Base-by-base conservation (phyloP, 2,888 invertebrate genomes). In the Sminthurides aquaticus region DNA sequence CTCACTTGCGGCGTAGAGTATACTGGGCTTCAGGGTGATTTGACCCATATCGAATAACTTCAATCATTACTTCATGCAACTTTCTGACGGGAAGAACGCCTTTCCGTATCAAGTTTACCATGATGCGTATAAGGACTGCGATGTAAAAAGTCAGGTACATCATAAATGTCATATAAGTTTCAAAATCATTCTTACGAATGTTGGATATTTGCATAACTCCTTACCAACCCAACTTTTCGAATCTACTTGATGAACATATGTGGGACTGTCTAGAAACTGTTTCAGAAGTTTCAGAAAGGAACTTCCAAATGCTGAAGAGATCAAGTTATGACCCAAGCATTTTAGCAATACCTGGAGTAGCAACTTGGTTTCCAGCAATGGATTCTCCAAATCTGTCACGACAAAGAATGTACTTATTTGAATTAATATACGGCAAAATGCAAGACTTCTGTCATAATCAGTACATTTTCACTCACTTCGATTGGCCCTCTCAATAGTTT, bases 1-100 rank as follows among this genome's bases (percentile, higher is more conserved):
- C 64, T 62, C 68, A 72, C 73, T 67, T 59, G 22, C 64, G 64
- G 8, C 73, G 63, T 3, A 73, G 63, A 11, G 49, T 56, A 1
- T 63, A 48, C 52, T 71, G 66, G 5, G 66, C 66, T 11, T 11
- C 49, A 15, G 67, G 67, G 60, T 67, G 62, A 26, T 66, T 49
- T 1, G 73, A 73, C 1, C 68, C 71, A 34, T 68, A 67, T 27
- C 18, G 57, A 43, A 74, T 71, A 2, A 67, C 67, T 2, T 49
- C 60, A 18, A 67, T 68, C 8, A 72, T 28, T 27, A 66, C 66
- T 48, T 60, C 49, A 22, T 27, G 49, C 5, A 57, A 25, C 11
- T 18, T 52, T 52, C 52, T 8, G 18, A 20, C 15, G 5, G 8
- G 8, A 8, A 52, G 52, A 18, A 18, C 5, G 11, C 20, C 52